phyloP scores from a whole-genome alignment of 2,888 invertebrate genomes.

The Nysson spinosus region DNA sequence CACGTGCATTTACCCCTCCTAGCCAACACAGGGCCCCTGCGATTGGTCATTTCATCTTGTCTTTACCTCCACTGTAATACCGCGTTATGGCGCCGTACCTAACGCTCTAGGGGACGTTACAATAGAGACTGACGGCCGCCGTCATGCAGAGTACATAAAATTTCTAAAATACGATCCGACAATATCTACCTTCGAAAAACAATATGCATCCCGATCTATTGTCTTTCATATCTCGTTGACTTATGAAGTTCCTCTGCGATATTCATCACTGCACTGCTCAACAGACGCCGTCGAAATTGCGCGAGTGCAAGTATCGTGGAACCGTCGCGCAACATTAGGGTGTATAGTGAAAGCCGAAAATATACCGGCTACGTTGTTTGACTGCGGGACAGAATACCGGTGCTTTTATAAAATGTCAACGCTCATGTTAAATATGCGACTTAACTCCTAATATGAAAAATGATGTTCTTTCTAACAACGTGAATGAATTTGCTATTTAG shows the following conservation, averaged over 20 bases:
- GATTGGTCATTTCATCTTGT: slow-evolving; percentile 49
- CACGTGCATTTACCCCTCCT: slow-evolving; percentile 60
- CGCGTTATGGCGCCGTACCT: slow-evolving; percentile 46
- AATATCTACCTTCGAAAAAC: slow-evolving; percentile 3
- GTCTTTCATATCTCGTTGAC: no score
- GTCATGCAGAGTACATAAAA: slow-evolving; percentile 13
- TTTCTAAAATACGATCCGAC: slow-evolving; percentile 15
- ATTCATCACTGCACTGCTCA: background rate
- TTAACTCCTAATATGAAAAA: slow-evolving; percentile 12
- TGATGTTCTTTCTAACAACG: background rate
- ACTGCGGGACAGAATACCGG: background rate
- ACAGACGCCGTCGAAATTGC: background rate
- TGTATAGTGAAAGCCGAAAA: slow-evolving; percentile 11
- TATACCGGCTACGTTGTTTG: slow-evolving; percentile 4
- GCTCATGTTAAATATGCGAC: background rate
- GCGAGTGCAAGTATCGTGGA: background rate
- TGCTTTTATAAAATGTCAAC: slow-evolving; percentile 6
- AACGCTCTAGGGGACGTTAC: slow-evolving; percentile 41
- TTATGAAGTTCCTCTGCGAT: no score
- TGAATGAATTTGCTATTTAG: slow-evolving; percentile 1
- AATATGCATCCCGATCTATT: background rate
- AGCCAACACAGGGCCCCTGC: slow-evolving; percentile 7
- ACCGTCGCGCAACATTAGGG: background rate
- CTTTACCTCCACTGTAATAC: slow-evolving; percentile 19
- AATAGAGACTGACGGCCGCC: slow-evolving; percentile 50